Conservation (phyloP, 2,797 vertebrate genomes). For the Tinamus major region DNA sequence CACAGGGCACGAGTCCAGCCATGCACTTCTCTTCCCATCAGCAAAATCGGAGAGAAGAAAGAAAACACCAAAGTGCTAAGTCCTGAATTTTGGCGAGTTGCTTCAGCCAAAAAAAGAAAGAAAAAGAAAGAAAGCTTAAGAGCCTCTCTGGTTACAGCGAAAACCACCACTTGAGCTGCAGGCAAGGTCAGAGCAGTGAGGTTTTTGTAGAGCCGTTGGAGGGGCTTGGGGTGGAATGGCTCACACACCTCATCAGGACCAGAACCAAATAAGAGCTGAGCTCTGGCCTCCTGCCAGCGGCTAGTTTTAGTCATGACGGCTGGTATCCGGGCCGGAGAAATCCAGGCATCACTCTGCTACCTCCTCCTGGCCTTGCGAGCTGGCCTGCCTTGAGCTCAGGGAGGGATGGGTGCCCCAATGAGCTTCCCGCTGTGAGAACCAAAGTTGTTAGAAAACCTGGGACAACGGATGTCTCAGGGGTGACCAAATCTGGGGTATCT, state of each 20-base stretch:
- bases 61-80: constrained; percentile 11
- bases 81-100: background rate
- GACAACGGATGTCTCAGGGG: background rate
- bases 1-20: background rate
- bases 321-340: background rate
- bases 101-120: background rate
- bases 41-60: background rate
- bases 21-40: constrained; percentile 22
- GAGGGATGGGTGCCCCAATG: background rate
- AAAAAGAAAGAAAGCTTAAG: background rate
- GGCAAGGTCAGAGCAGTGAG: background rate
- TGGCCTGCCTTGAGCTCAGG: background rate
- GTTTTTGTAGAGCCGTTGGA: background rate
- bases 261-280: background rate
- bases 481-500: background rate
- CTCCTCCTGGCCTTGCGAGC: background rate
- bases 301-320: background rate
- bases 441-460: background rate
- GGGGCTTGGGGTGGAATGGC: background rate
- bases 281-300: background rate
- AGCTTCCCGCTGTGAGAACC: background rate
- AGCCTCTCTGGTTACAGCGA: constrained; percentile 36
- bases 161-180: background rate
- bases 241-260: background rate
- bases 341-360: background rate